Conservation (phyloP, 1,140 invertebrate species). For the Drosophila gunungcola region DNA sequence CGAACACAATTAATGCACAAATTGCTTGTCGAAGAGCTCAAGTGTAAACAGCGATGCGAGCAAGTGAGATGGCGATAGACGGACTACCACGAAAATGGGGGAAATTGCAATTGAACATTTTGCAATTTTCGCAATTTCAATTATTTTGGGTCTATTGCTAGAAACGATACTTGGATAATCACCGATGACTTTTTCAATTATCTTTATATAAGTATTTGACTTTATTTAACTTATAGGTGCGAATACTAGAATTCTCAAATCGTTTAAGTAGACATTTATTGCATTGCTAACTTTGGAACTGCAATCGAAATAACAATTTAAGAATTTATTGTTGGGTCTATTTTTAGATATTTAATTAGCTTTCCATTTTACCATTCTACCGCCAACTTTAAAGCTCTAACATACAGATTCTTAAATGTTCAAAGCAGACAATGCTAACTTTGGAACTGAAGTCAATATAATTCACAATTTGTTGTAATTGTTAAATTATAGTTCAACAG, state of each 20-base stretch:
- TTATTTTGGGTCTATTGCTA: slow-evolving; percentile 16
- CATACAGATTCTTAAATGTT: no score
- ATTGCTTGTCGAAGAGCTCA: slow-evolving; percentile 62
- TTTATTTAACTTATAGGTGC: no score
- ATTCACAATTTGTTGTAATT: no score
- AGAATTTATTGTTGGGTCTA: no score
- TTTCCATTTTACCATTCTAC: neutral
- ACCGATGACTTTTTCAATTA: neutral
- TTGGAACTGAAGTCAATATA: no score
- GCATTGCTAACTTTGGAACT: no score
- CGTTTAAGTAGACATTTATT: no score
- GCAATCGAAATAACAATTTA: no score
- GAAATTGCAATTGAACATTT: slow-evolving; percentile 16
- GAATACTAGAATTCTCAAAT: no score
- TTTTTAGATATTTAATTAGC: no score
- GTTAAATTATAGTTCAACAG: no score
- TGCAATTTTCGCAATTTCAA: slow-evolving; percentile 5
- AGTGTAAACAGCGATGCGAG: slow-evolving; percentile 39
- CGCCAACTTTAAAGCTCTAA: neutral
- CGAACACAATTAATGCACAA: slow-evolving; percentile 75
- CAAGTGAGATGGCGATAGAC: slow-evolving; percentile 3
- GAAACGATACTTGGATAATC: slow-evolving; percentile 9
- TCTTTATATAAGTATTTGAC: neutral
- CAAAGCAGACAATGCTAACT: no score
- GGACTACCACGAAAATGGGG: slow-evolving; percentile 13